Conservation (phyloP, 1,140 invertebrate genomes). For the Harlomillsia oculata region DNA sequence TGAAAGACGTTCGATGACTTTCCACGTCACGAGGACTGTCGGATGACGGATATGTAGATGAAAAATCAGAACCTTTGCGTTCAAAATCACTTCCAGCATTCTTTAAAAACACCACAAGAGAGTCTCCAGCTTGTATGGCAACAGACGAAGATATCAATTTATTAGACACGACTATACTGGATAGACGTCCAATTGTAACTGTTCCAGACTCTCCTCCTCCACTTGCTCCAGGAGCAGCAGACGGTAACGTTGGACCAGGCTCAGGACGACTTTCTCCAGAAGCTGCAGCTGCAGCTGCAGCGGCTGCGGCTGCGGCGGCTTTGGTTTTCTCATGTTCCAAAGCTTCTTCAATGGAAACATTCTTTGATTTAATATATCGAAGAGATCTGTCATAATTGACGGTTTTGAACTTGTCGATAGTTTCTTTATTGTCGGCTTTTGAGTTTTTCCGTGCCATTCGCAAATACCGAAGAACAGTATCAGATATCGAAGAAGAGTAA, state of each 20-base stretch:
- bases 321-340: constrained; percentile 48
- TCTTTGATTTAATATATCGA: constrained; percentile 68
- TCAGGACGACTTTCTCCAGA: constrained; percentile 8
- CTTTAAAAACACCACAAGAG: no score
- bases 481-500: constrained; percentile 70
- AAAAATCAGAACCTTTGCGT: no score
- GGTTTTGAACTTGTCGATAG: constrained; percentile 68
- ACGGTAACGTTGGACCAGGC: constrained; percentile 6
- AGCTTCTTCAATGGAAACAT: constrained; percentile 38
- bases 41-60: no score
- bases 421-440: constrained; percentile 57
- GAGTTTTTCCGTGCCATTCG: constrained; percentile 76
- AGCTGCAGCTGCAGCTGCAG: constrained; percentile 5
- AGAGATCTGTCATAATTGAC: constrained; percentile 79
- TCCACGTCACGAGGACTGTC: no score
- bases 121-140: not conserved
- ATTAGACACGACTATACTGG: no score
- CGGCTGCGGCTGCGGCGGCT: constrained; percentile 41
- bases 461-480: constrained; percentile 71
- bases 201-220: not conserved
- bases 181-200: not conserved
- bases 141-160: not conserved
- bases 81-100: no score
- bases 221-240: not conserved
- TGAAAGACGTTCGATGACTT: no score